phyloP scores from a whole-genome alignment of 2,888 invertebrate species.

The Campaea margaritaria region DNA sequence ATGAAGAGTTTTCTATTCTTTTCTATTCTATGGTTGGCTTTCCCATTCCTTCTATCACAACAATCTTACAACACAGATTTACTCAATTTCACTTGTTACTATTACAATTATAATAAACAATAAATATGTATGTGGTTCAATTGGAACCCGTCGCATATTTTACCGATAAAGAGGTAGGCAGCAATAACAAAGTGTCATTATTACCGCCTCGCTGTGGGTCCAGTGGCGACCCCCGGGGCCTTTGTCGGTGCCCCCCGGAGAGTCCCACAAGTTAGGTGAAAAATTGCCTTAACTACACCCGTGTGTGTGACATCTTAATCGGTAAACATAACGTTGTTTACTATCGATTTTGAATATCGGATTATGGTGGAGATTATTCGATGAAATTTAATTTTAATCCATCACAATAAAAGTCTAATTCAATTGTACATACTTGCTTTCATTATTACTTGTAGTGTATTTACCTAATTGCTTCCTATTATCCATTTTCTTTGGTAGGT shows the following conservation, averaged over 20 bases:
- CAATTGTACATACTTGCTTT: too few relatives aligned
- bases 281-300: slow-evolving; percentile 61
- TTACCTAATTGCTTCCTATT: too few relatives aligned
- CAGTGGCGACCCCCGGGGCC: slow-evolving; percentile 72
- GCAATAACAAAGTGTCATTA: slow-evolving; percentile 66
- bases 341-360: not conserved
- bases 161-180: slow-evolving; percentile 49
- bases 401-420: not conserved
- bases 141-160: slow-evolving; percentile 26
- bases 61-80: slow-evolving; percentile 1
- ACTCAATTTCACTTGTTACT: slow-evolving; percentile 13
- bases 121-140: slow-evolving; percentile 26
- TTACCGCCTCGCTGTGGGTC: slow-evolving; percentile 64
- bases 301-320: slow-evolving; percentile 40
- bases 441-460: too few relatives aligned
- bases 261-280: slow-evolving; percentile 62
- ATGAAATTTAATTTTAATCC: not conserved
- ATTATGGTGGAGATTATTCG: not conserved
- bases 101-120: slow-evolving; percentile 23
- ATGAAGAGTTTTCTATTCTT: too few relatives aligned
- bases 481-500: too few relatives aligned
- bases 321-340: slow-evolving; percentile 14
- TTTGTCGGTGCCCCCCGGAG: slow-evolving; percentile 80
- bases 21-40: too few relatives aligned
- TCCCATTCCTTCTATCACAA: not conserved